Evolutionary conservation across 2,888 invertebrate species (phyloP), one percentile per base, ranked within the genome.

Genomic region (Andrena camellia): DNA sequence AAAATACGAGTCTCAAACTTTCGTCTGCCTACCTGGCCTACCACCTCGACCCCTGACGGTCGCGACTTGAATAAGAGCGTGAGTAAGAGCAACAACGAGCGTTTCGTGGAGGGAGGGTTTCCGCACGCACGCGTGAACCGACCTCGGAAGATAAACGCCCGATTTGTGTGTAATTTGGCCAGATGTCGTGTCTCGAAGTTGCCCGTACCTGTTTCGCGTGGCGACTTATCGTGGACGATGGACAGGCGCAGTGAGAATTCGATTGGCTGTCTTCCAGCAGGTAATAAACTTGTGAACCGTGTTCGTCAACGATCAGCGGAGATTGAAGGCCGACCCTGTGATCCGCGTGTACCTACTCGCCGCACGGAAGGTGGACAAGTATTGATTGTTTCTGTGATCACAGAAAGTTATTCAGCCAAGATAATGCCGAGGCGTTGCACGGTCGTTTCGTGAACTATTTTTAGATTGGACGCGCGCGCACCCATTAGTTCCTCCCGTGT

Each of bases 401-500:
- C 8, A 8, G n/a, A 66, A 60, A 66, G 10, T 63, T 42, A 50
- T 67, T 57, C 33, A 26, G 48, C 31, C 1, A 0, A 59, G 10
- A 78, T 63, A 66, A 82, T 20, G 26, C 8, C 1, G 23, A 13
- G 42, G 31, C 54, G 57, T 75, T 59, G 4, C 67, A 29, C 17
- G 26, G 23, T n/a, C 26, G 52, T 71, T 78, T 60, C 4, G 20
- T 7, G 17, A 20, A 29, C 48, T 82, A 84, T 82, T 75, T 52
- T 71, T 71, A 62, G 48, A 26, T 33, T 20, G 31, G 8, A 52
- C 52, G 48, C 52, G 17, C 67, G 42, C 26, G 42, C 33, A 33
- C 62, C 52, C 71, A 33, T 74, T 33, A 67, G 48, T 57, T 57
- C 10, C 8, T 31, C 35, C 26, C 31, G 23, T 70, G 52, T 48